These are phyloP conservation scores for Pentamera pediparva DNA, from an alignment of 53 echinoderm and acorn worm genomes.

Conservation along the genomic window DNA sequence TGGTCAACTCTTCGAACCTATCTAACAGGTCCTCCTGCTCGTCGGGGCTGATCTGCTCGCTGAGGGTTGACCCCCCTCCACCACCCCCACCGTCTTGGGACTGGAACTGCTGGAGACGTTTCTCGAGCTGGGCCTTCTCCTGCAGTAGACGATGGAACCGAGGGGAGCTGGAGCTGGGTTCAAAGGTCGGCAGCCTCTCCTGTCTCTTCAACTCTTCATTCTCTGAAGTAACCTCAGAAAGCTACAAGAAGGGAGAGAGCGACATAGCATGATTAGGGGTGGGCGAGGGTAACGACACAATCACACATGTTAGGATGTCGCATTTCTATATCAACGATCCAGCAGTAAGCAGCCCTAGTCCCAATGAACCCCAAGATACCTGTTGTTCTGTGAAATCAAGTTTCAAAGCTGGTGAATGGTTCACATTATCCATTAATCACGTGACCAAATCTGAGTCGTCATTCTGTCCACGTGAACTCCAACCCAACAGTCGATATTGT, in stretches of 20 bases:
- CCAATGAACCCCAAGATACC: too few relatives aligned
- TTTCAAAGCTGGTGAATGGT: not conserved
- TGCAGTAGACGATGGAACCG: conserved; percentile 57
- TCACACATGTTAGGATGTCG: not conserved
- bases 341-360: too few relatives aligned
- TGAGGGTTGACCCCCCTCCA: too few relatives aligned
- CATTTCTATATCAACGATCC: too few relatives aligned
- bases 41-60: conserved; percentile 46
- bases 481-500: too few relatives aligned
- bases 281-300: not conserved
- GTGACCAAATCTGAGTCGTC: too few relatives aligned
- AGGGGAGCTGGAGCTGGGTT: conserved; percentile 12
- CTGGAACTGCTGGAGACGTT: conserved; percentile 57
- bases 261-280: not conserved
- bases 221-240: conserved; percentile 70
- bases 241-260: conserved; percentile 26
- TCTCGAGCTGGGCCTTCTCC: conserved; percentile 60
- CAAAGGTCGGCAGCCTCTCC: conserved; percentile 16
- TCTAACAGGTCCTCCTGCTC: conserved; percentile 57
- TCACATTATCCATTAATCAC: too few relatives aligned
- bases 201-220: conserved; percentile 63
- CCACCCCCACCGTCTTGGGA: too few relatives aligned
- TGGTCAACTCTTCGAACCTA: conserved; percentile 24
- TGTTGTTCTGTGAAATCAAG: too few relatives aligned
- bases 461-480: too few relatives aligned